A percentile compares a stretch with the other conserved stretches of the same genome.
These are phyloP conservation scores for Bovichtus diacanthus DNA, from an alignment of 2,797 vertebrate genomes.

Conservation along the genomic window DNA sequence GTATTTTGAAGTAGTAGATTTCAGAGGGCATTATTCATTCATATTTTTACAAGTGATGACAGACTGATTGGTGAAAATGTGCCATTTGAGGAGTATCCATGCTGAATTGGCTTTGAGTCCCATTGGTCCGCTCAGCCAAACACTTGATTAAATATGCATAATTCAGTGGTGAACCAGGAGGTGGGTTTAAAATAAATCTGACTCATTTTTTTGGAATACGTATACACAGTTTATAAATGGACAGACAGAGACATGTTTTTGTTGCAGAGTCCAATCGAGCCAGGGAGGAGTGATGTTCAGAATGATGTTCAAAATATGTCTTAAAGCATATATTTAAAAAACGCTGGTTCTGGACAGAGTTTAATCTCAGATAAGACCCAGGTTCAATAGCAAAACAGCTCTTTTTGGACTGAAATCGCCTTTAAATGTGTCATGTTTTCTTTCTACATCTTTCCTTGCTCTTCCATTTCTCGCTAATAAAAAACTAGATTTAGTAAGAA, in stretches of 20 bases:
- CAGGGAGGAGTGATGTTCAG: too few species aligned
- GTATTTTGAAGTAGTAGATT: conserved; percentile 46
- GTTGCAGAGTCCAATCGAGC: conserved; percentile 1
- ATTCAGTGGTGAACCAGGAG: conserved; percentile 53
- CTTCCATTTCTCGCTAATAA: conserved; percentile 23
- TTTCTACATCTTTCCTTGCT: conserved; percentile 8
- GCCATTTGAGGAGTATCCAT: conserved; percentile 54
- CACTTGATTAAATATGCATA: conserved; percentile 64
- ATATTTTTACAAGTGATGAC: conserved; percentile 57
- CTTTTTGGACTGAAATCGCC: not conserved
- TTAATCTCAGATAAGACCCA: conserved; percentile 34
- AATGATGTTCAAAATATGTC: conserved; percentile 29
- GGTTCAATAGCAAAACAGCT: not conserved
- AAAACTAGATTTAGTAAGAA: conserved; percentile 43
- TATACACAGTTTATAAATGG: conserved; percentile 28
- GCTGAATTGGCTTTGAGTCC: conserved; percentile 42
- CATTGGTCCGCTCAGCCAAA: conserved; percentile 32
- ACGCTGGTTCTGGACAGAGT: not conserved
- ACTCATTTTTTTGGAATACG: conserved; percentile 55
- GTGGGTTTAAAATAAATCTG: conserved; percentile 56
- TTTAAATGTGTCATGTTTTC: conserved; percentile 6
- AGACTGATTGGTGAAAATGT: conserved; percentile 56
- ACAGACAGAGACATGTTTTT: conserved; percentile 36
- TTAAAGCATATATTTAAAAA: conserved; percentile 12
- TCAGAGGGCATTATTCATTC: conserved; percentile 46